Conservation (phyloP, 2,888 invertebrate species). For the Orchesella flavescens region DNA sequence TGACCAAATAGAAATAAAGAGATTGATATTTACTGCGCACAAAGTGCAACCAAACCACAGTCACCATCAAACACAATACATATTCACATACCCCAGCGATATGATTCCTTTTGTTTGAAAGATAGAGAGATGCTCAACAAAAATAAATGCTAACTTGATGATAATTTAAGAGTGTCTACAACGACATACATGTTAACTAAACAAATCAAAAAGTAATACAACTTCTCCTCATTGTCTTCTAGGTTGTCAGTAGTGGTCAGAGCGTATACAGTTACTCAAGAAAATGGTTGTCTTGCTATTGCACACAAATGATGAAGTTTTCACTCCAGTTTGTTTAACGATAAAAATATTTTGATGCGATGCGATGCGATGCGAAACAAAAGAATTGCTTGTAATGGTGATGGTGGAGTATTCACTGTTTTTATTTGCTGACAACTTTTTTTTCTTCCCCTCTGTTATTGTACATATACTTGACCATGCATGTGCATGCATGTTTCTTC, state of each 20-base stretch:
- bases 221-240: too few relatives aligned
- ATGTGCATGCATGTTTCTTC: background rate
- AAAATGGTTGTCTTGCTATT: background rate
- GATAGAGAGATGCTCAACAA: too few relatives aligned
- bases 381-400: slow-evolving; percentile 22
- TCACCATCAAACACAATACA: too few relatives aligned
- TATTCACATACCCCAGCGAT: too few relatives aligned
- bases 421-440: slow-evolving; percentile 29
- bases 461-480: background rate
- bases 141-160: too few relatives aligned
- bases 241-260: background rate
- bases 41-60: too few relatives aligned
- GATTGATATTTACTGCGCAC: too few relatives aligned
- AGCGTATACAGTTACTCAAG: background rate
- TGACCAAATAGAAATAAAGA: too few relatives aligned
- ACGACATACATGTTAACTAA: too few relatives aligned
- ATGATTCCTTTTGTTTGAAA: too few relatives aligned
- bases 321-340: background rate
- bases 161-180: too few relatives aligned
- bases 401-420: background rate
- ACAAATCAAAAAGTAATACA: too few relatives aligned
- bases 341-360: background rate
- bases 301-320: background rate
- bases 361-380: slow-evolving; percentile 3
- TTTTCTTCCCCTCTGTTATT: background rate